Percentiles rank a stretch among this genome's conserved stretches.
phyloP scores from a whole-genome alignment of 2,888 invertebrate genomes.

The Allacma fusca region DNA sequence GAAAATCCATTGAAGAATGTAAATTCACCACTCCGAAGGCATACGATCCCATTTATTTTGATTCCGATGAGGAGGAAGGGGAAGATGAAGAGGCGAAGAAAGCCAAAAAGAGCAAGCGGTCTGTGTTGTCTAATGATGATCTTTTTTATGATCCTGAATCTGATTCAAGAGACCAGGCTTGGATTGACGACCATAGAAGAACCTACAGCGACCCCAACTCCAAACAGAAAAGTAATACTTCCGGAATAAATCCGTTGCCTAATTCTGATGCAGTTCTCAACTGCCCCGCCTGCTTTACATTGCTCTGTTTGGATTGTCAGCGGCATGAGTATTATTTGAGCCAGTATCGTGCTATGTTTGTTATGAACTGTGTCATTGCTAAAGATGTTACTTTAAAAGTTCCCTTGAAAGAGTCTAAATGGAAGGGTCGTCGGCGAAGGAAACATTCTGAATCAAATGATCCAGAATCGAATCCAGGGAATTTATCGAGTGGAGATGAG shows the following conservation, averaged over 20 bases:
- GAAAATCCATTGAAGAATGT: not conserved
- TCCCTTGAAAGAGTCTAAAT: constrained; percentile 62
- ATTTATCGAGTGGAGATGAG: constrained; percentile 62
- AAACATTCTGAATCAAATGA: constrained; percentile 32
- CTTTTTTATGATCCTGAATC: constrained; percentile 69
- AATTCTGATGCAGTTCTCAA: constrained; percentile 69
- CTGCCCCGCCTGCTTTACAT: constrained; percentile 70
- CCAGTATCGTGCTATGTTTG: constrained; percentile 72
- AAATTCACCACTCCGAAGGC: constrained; percentile 25
- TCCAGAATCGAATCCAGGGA: constrained; percentile 14
- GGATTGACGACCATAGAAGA: constrained; percentile 66
- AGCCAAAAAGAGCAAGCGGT: constrained; percentile 50
- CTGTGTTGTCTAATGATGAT: constrained; percentile 63
- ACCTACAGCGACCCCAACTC: constrained; percentile 60
- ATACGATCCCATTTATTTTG: constrained; percentile 62
- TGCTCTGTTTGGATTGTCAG: constrained; percentile 70
- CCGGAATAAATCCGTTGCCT: constrained; percentile 60
- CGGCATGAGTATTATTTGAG: constrained; percentile 68
- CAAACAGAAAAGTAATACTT: not conserved
- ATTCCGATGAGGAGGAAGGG: constrained; percentile 62
- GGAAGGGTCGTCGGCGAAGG: constrained; percentile 57
- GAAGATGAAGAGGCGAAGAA: constrained; percentile 48
- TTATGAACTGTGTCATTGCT: constrained; percentile 68
- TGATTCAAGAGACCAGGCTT: constrained; percentile 68
- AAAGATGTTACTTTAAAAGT: constrained; percentile 62